Percentiles rank a stretch among this genome's conserved stretches.
These are phyloP conservation scores for Heliconius charithonia DNA, from an alignment of 2,888 invertebrate species.

Conservation along the genomic window DNA sequence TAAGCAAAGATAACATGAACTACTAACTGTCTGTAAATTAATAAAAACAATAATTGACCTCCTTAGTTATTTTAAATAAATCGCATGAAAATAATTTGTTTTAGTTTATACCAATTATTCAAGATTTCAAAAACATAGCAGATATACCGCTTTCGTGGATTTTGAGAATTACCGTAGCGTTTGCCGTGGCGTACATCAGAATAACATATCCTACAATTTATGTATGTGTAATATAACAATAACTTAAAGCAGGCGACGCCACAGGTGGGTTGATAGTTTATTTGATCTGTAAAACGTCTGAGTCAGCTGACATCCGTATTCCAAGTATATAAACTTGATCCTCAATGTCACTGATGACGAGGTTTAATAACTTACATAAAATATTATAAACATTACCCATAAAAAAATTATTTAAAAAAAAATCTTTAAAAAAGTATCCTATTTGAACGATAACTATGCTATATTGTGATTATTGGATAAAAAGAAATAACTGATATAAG, in stretches of 20 bases:
- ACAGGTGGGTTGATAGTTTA: not conserved
- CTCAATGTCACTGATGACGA: conserved; percentile 46
- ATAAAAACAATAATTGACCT: no score
- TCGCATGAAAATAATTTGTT: no score
- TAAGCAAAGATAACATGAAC: no score
- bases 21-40: no score
- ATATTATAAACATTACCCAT: not conserved
- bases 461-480: no score
- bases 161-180: no score
- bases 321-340: conserved; percentile 38
- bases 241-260: not conserved
- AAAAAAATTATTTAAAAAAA: not conserved
- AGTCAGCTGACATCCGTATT: conserved; percentile 54
- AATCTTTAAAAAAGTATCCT: not conserved
- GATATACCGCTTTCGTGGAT: no score
- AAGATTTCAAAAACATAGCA: no score
- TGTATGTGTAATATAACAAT: not conserved
- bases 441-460: no score
- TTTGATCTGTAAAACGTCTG: conserved; percentile 43
- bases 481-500: no score
- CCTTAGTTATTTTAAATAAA: no score
- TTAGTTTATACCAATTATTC: no score
- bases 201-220: not conserved
- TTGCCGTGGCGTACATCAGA: not conserved
- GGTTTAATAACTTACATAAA: conserved; percentile 14